Conservation (phyloP, 1,140 invertebrate species). For the Pseudomyrmex cubaensis region DNA sequence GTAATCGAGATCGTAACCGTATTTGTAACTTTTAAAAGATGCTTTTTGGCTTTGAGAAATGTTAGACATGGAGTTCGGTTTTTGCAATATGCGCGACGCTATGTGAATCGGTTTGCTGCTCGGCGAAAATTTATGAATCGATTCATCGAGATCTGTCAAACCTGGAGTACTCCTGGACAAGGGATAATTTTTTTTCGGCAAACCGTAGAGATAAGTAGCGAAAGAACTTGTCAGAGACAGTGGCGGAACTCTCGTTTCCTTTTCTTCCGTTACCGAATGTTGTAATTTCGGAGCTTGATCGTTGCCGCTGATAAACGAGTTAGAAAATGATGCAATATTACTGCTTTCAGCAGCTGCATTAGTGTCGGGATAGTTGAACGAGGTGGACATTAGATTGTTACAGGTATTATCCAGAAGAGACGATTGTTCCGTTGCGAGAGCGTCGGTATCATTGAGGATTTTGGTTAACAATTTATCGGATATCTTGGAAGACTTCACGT, state of each 20-base stretch:
- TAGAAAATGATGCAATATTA: conserved; percentile 15
- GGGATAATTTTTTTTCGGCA: conserved; percentile 81
- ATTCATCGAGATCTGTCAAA: conserved; percentile 77
- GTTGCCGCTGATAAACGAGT: conserved; percentile 51
- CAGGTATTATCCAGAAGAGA: conserved; percentile 74
- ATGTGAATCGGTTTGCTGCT: conserved; percentile 50
- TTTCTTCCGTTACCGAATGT: conserved; percentile 57
- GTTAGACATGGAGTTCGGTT: conserved; percentile 79
- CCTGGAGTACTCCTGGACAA: conserved; percentile 78
- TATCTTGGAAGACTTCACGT: conserved; percentile 39
- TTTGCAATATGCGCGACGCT: conserved; percentile 70
- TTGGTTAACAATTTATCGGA: conserved; percentile 52
- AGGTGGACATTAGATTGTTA: conserved; percentile 81
- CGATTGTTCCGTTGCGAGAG: conserved; percentile 29
- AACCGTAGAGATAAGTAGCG: conserved; percentile 81
- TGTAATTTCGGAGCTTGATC: conserved; percentile 52
- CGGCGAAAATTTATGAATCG: conserved; percentile 72
- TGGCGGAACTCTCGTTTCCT: conserved; percentile 75
- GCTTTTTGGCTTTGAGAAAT: conserved; percentile 80
- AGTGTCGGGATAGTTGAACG: conserved; percentile 79
- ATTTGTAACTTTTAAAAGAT: conserved; percentile 78
- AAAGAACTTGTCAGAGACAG: conserved; percentile 78
- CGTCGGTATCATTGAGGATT: conserved; percentile 38
- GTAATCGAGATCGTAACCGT: conserved; percentile 82
- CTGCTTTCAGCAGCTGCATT: conserved; percentile 32